phyloP scores from a whole-genome alignment of 2,797 vertebrate genomes.

The Sciurus vulgaris region DNA sequence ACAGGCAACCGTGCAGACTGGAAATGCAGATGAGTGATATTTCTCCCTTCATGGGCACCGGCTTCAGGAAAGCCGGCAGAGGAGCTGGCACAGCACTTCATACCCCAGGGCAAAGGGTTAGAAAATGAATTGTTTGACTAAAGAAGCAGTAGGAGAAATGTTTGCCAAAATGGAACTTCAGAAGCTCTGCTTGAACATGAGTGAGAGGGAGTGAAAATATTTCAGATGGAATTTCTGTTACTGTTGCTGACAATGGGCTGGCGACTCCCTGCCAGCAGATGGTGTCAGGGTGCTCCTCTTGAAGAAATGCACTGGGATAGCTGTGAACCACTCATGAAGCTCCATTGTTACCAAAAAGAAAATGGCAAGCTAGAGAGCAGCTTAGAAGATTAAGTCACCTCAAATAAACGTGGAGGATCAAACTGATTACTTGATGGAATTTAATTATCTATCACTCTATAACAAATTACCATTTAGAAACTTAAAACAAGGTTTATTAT shows the following conservation, averaged over 20 bases:
- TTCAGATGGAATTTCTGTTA: conserved; percentile 76
- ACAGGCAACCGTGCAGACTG: not conserved
- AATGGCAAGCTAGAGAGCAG: conserved; percentile 70
- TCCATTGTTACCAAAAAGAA: conserved; percentile 70
- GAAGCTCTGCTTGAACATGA: conserved; percentile 75
- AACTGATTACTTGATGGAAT: not conserved
- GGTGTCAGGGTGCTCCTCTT: conserved; percentile 85
- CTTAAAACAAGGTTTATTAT: conserved; percentile 17
- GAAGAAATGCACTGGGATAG: conserved; percentile 83
- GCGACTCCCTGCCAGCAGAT: conserved; percentile 81
- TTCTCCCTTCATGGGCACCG: not conserved
- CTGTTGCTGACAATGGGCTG: conserved; percentile 86
- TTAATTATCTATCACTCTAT: not conserved
- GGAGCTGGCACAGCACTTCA: conserved; percentile 15
- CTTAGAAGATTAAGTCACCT: not conserved
- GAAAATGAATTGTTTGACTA: conserved; percentile 58
- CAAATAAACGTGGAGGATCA: not conserved
- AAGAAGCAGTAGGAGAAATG: conserved; percentile 21
- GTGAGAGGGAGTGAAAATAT: conserved; percentile 64
- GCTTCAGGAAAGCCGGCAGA: conserved; percentile 25
- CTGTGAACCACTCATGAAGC: conserved; percentile 82
- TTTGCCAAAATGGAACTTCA: conserved; percentile 73
- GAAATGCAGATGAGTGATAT: not conserved
- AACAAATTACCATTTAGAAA: not conserved
- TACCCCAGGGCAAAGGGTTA: conserved; percentile 18